A percentile compares a stretch with the other conserved stretches of the same genome.
Evolutionary conservation across 2,797 vertebrate species (phyloP).

Genomic region (Threskiornis aethiopicus): DNA sequence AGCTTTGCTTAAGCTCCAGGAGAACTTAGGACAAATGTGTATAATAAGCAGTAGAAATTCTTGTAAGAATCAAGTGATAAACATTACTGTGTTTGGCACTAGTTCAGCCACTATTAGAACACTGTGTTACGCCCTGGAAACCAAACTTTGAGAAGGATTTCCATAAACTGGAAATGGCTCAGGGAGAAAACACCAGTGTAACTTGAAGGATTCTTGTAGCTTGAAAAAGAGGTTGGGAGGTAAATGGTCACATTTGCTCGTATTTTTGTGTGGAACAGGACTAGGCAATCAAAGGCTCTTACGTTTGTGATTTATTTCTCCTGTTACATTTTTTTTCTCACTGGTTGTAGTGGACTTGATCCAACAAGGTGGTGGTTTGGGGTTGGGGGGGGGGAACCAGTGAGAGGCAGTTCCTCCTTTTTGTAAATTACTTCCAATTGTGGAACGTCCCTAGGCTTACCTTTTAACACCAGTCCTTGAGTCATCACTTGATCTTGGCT

Average conservation of each 20-base stretch:
- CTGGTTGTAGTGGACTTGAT: not conserved
- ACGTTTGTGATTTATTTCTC: not conserved
- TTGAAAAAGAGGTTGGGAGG: not conserved
- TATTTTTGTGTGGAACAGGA: not conserved
- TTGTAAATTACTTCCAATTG: not conserved
- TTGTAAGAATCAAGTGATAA: not conserved
- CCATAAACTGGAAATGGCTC: not conserved
- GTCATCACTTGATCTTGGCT: not conserved
- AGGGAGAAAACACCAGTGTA: not conserved
- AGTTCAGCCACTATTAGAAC: not conserved
- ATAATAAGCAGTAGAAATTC: not conserved
- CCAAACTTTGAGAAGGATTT: not conserved
- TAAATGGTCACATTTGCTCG: not conserved
- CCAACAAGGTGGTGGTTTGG: not conserved
- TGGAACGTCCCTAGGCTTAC: not conserved
- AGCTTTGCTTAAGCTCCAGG: not conserved
- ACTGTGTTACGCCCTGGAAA: accelerated
- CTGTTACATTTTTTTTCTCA: not conserved
- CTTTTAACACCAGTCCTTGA: not conserved
- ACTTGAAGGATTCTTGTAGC: not conserved
- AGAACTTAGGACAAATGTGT: not conserved
- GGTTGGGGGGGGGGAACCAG: not conserved
- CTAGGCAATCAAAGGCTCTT: not conserved
- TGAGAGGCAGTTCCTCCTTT: not conserved
- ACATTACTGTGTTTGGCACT: not conserved